Conservation (phyloP, 2,888 invertebrate genomes). For the Notocelia uddmanniana region DNA sequence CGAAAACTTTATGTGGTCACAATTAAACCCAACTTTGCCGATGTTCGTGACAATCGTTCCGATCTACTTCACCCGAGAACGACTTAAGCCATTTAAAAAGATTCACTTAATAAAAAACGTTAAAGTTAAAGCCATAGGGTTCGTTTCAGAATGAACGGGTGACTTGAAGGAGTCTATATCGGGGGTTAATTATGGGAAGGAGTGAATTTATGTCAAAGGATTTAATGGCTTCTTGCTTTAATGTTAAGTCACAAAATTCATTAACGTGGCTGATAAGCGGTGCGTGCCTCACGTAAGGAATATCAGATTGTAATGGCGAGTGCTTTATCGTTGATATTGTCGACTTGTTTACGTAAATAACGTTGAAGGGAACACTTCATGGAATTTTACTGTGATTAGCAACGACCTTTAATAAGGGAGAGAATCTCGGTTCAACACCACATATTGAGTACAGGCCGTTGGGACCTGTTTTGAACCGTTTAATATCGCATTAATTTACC, state of each 20-base stretch:
- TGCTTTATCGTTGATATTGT: constrained; percentile 18
- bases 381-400: too few relatives aligned
- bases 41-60: constrained; percentile 37
- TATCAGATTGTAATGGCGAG: constrained; percentile 28
- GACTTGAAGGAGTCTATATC: not conserved
- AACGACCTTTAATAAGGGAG: not conserved
- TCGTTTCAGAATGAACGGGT: not conserved
- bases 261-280: constrained; percentile 31
- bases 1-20: constrained; percentile 33
- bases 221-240: constrained; percentile 32
- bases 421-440: too few relatives aligned
- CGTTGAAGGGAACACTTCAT: not conserved
- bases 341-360: constrained; percentile 15
- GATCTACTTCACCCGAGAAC: not conserved
- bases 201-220: constrained; percentile 38
- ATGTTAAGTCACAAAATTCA: constrained; percentile 38
- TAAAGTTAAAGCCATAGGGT: not conserved
- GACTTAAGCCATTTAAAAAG: not conserved
- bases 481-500: too few relatives aligned
- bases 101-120: not conserved
- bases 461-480: too few relatives aligned
- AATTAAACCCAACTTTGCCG: constrained; percentile 31
- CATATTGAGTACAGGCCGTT: too few relatives aligned
- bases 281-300: constrained; percentile 38
- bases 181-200: constrained; percentile 15